Evolutionary conservation across 1,140 invertebrate genomes (phyloP), one percentile per base, ranked within the genome.

Genomic region (Hydropsyche tenuis): DNA sequence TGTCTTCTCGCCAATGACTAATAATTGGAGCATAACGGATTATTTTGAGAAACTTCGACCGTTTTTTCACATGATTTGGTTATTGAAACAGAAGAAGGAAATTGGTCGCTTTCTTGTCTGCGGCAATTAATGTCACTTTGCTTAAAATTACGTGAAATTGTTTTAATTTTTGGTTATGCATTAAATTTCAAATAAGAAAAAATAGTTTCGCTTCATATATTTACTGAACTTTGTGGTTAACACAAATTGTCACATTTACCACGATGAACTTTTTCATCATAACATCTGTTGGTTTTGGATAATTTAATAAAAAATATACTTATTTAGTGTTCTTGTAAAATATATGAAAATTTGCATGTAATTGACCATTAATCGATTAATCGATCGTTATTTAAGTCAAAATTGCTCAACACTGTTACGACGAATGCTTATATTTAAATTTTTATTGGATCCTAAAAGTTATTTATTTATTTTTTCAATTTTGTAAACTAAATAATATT

Each of bases 311-410:
- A 53, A 53, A 53, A n/a, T n/a, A n/a, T n/a, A n/a, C n/a, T n/a
- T n/a, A n/a, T 53, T 18, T 16, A 16, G 48, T 9, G 18, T 18
- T 53, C 7, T 22, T 63, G 23, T 14, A 37, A 16, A 37, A 16
- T 42, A 16, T 45, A 68, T 22, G 16, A 48, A 68, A 48, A 68
- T 68, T 43, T 68, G 65, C 65, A 68, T 68, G 65, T 68, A 68
- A 68, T 43, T 68, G 65, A 14, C 27, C 46, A 60, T 70, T 70
- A 70, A 56, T 53, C 68, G 68, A 70, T 70, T 70, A 70, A 70
- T 70, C 68, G 68, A 70, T 70, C 68, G 68, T 70, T 23, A 70
- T 20, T 37, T 20, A 22, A 43, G 43, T 16, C 18, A 16, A 37
- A 43, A 25, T 48, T 25, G n/a, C 27, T 43, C 30, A 65, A 65